Base-by-base conservation (phyloP, 2,888 invertebrate genomes). In the Malthinus flaveolus region DNA sequence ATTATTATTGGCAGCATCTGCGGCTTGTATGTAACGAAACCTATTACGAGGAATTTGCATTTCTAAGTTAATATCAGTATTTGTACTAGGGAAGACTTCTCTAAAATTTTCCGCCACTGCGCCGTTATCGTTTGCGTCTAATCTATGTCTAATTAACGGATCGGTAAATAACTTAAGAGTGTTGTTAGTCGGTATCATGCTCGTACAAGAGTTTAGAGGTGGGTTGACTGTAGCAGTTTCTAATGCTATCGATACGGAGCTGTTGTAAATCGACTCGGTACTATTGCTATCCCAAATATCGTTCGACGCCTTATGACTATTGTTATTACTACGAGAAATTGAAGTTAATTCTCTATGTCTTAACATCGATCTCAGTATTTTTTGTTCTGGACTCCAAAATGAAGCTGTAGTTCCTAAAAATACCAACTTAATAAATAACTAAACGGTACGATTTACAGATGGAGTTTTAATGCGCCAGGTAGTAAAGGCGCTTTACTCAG, bases 61-160 rank as follows among this genome's bases (percentile, higher is more conserved):
- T 57, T 85, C 85, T 11, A 82, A 78, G 46, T 83, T 84, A 15
- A 83, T 81, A 61, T 86, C 86, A 8, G 82, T 81, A 69, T 85
- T 83, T 4, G 84, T 70, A 0, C 82, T 79, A 53, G 80, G 74
- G 68, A 68, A 44, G 64, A 71, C 50, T 15, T 61, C 63, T 54
- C 56, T 37, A 35, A 59, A 55, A 50, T 59, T 61, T 47, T 58
- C 58, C 56, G 56, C 61, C 76, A 78, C 9, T 71, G 74, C 1
- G 78, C 76, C 49, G 11, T 48, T 47, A 35, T 55, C 56, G 37
- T 50, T 61, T 8, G 54, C 39, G 49, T 59, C 56, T 15, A 59
- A 56, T 48, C 57, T 47, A 32, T 54, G 57, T 32, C 57, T 33
- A n/a, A n/a, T n/a, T 31, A 61, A 15, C 0, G 61, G 61, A 48